A percentile compares a stretch with the other conserved stretches of the same genome.
Evolutionary conservation across 1,140 invertebrate species (phyloP).

Genomic region (Drosophila sp.): DNA sequence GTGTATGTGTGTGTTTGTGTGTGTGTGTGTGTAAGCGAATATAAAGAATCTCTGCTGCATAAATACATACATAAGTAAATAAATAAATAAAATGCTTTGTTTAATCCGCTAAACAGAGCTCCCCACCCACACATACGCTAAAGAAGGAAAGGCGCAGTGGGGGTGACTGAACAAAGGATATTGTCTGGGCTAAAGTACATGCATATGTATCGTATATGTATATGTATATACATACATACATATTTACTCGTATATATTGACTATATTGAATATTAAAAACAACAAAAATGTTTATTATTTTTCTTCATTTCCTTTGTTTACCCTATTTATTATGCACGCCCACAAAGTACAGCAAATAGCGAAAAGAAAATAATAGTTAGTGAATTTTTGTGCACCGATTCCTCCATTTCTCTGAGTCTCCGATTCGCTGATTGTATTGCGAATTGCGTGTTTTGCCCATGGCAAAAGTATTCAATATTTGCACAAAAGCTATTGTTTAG

Average conservation of each 20-base stretch:
- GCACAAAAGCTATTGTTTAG: constrained; percentile 55
- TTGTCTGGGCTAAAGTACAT: constrained; percentile 49
- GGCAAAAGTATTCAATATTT: constrained; percentile 58
- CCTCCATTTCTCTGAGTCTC: constrained; percentile 18
- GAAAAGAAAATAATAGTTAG: constrained; percentile 59
- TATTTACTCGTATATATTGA: background rate
- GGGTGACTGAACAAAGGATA: constrained; percentile 38
- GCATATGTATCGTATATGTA: constrained; percentile 3
- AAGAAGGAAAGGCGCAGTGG: background rate
- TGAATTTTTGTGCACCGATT: constrained; percentile 57
- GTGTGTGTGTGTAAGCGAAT: background rate
- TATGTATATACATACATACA: constrained; percentile 26
- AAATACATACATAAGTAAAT: constrained; percentile 42
- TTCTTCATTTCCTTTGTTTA: constrained; percentile 51
- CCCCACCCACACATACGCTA: constrained; percentile 37
- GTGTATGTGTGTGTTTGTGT: too few relatives aligned
- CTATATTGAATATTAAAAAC: constrained; percentile 48
- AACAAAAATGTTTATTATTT: constrained; percentile 66
- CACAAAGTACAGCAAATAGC: constrained; percentile 29
- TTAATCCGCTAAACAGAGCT: constrained; percentile 70
- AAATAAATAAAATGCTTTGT: constrained; percentile 68
- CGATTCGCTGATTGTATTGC: constrained; percentile 1
- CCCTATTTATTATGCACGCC: constrained; percentile 36
- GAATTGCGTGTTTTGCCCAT: constrained; percentile 29
- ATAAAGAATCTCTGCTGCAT: background rate